Conservation (phyloP, 2,797 vertebrate genomes). For the Poecile montanus region DNA sequence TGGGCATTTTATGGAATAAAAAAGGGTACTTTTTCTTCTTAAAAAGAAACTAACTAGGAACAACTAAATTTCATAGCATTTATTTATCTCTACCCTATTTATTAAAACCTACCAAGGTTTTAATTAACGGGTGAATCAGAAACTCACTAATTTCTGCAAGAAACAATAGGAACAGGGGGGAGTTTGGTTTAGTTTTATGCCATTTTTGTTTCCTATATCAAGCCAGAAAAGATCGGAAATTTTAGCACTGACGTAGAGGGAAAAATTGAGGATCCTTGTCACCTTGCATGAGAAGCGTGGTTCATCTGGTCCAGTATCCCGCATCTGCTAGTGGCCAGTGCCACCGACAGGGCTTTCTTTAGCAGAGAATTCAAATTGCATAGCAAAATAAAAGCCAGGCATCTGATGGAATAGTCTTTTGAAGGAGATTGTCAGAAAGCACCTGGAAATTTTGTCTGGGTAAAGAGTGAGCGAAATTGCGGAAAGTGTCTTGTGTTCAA, state of each 20-base stretch:
- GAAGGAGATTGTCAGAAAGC: conserved; percentile 24
- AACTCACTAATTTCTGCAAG: background rate
- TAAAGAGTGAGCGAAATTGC: background rate
- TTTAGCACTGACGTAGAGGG: background rate
- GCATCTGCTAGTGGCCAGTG: background rate
- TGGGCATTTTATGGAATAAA: background rate
- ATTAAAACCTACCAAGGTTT: background rate
- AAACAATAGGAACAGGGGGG: background rate
- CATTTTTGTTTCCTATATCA: accelerated
- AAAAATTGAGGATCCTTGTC: background rate
- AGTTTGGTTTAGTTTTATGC: background rate
- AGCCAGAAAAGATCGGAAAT: background rate
- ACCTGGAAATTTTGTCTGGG: conserved; percentile 15
- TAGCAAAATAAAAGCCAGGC: background rate
- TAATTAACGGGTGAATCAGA: background rate
- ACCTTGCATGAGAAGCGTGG: background rate
- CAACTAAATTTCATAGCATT: background rate
- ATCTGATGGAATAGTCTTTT: conserved; percentile 11
- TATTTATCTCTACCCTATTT: background rate
- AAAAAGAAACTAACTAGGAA: accelerated
- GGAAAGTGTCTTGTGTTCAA: background rate
- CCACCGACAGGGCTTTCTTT: background rate
- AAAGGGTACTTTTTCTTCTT: background rate
- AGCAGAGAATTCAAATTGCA: background rate
- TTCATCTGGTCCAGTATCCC: background rate